These are phyloP conservation scores for Lordiphosa stackelbergi DNA, from an alignment of 1,140 invertebrate genomes.

Conservation along the genomic window DNA sequence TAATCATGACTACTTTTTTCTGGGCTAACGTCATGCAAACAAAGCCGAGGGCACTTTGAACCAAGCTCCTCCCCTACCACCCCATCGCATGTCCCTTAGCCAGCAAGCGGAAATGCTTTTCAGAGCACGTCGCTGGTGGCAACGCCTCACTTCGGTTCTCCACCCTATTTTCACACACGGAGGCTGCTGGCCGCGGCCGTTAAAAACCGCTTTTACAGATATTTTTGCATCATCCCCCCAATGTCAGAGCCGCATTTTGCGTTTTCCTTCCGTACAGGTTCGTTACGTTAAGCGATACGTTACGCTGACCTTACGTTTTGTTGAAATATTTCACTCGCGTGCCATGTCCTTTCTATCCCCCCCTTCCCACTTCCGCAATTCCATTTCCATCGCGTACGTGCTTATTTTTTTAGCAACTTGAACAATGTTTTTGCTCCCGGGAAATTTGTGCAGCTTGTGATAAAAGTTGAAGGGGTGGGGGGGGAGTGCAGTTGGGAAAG, in stretches of 20 bases:
- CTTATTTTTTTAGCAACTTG: constrained; percentile 69
- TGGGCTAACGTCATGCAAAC: constrained; percentile 65
- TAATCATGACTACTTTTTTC: constrained; percentile 60
- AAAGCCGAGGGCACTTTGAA: constrained; percentile 68
- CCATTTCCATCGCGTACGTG: constrained; percentile 68
- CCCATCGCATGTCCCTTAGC: constrained; percentile 5
- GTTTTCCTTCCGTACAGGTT: constrained; percentile 64
- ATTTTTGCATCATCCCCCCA: constrained; percentile 41
- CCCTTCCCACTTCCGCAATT: constrained; percentile 14
- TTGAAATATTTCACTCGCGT: constrained; percentile 60
- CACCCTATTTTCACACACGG: constrained; percentile 36
- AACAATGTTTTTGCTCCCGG: constrained; percentile 60
- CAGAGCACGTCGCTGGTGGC: constrained; percentile 59
- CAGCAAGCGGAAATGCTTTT: constrained; percentile 58
- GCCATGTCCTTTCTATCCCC: constrained; percentile 8
- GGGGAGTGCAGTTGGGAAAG: not conserved
- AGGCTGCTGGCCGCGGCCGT: constrained; percentile 60
- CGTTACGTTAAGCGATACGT: constrained; percentile 47
- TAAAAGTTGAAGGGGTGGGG: constrained; percentile 46
- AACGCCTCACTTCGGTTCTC: constrained; percentile 12
- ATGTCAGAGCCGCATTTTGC: constrained; percentile 57
- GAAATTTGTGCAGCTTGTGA: constrained; percentile 59
- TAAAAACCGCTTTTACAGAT: constrained; percentile 72
- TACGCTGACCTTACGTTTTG: constrained; percentile 53
- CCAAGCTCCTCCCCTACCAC: constrained; percentile 9